Conservation (phyloP, 2,797 vertebrate species). For the Loris lydekkerianus region DNA sequence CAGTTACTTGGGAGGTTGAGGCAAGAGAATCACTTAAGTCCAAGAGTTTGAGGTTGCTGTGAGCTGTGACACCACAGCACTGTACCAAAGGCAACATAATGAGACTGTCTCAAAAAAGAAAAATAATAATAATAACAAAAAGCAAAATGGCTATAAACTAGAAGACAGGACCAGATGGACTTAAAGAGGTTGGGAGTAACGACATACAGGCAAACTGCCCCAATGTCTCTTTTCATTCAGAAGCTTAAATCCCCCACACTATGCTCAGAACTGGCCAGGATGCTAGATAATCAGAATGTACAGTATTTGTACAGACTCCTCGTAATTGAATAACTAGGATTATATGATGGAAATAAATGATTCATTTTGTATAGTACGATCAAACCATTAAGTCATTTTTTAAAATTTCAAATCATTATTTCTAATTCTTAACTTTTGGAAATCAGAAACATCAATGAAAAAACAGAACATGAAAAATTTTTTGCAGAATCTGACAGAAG, state of each 20-base stretch:
- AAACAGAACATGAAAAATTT: neutral
- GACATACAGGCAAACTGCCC: neutral
- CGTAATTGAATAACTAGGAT: neutral
- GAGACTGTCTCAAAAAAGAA: too few species aligned
- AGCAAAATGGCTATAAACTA: neutral
- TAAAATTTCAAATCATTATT: neutral
- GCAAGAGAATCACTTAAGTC: too few species aligned
- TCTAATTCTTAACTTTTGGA: neutral
- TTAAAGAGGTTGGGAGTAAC: neutral
- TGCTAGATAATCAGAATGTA: neutral
- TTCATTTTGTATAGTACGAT: neutral
- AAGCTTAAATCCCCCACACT: neutral
- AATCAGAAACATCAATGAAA: conserved; percentile 42
- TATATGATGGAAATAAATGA: neutral
- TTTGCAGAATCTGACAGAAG: neutral
- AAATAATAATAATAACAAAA: neutral
- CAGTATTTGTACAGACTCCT: neutral
- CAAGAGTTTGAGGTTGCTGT: too few species aligned
- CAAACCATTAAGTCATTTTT: neutral
- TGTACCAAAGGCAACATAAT: too few species aligned
- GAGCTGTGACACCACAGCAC: too few species aligned
- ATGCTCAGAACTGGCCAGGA: too few species aligned
- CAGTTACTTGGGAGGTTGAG: too few species aligned
- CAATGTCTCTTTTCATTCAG: neutral
- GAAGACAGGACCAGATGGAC: neutral